These are phyloP conservation scores for Eucriotettix oculatus DNA, from an alignment of 2,888 invertebrate species.

Conservation along the genomic window DNA sequence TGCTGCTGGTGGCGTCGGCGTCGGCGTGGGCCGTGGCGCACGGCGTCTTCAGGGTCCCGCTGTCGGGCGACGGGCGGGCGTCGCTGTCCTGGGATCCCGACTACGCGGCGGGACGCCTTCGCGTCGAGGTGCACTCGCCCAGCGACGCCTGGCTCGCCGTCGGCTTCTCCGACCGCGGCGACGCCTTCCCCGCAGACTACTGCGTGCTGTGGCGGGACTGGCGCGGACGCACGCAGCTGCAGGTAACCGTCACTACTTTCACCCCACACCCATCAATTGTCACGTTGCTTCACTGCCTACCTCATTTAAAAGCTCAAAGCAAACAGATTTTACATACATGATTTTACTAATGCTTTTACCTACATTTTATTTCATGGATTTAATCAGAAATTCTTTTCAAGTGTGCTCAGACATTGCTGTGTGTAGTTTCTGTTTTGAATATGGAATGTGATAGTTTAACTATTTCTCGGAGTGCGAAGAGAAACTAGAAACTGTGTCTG, in stretches of 20 bases:
- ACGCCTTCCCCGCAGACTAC: slow-evolving; percentile 55
- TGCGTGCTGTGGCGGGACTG: slow-evolving; percentile 66
- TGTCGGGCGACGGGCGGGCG: slow-evolving; percentile 23
- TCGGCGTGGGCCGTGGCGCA: not conserved
- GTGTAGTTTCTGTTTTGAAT: too few relatives aligned
- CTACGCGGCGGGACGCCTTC: slow-evolving; percentile 28
- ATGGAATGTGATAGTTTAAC: too few relatives aligned
- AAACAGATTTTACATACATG: too few relatives aligned
- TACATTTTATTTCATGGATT: too few relatives aligned
- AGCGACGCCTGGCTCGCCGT: slow-evolving; percentile 57
- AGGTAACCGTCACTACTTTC: slow-evolving; percentile 29
- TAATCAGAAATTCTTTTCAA: too few relatives aligned
- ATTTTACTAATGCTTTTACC: too few relatives aligned
- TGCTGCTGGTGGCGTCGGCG: not conserved
- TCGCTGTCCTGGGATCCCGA: slow-evolving; percentile 32
- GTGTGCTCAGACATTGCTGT: too few relatives aligned
- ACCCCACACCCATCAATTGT: too few relatives aligned
- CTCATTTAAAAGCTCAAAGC: too few relatives aligned
- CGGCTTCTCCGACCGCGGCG: slow-evolving; percentile 73
- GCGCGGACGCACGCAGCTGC: slow-evolving; percentile 36
- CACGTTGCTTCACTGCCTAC: too few relatives aligned
- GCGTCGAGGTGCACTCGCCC: slow-evolving; percentile 26
- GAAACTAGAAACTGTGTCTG: too few relatives aligned
- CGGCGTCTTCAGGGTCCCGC: slow-evolving; percentile 23
- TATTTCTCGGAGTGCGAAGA: too few relatives aligned